Conservation (phyloP, 1,140 invertebrate species). For the Globodera rostochiensis region DNA sequence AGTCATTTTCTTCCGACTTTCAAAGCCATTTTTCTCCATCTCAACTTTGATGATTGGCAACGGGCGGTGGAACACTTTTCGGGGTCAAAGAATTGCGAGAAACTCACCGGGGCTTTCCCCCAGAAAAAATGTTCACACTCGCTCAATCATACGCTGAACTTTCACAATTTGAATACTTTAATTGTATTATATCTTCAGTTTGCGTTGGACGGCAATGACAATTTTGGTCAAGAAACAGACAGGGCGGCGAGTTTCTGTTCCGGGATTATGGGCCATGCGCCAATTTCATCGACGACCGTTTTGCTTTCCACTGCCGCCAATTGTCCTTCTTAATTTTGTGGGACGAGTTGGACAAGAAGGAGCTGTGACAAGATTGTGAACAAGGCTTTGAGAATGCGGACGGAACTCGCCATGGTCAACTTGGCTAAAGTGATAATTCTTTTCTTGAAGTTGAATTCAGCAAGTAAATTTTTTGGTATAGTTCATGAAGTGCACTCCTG, state of each 20-base stretch:
- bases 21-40: neutral
- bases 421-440: neutral
- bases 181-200: neutral
- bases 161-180: neutral
- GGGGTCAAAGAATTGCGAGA: neutral
- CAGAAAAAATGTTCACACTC: neutral
- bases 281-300: neutral
- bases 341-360: neutral
- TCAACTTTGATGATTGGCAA: neutral
- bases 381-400: neutral
- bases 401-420: neutral
- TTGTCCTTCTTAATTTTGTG: neutral
- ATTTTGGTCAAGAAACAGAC: neutral
- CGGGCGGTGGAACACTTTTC: neutral
- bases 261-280: neutral
- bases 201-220: neutral
- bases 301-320: neutral
- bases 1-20: neutral
- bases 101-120: neutral
- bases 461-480: neutral
- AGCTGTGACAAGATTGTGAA: neutral
- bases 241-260: neutral
- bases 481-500: neutral
- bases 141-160: neutral
- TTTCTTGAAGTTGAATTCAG: too few species aligned